Percentiles rank a stretch among this genome's conserved stretches.
These are phyloP conservation scores for Muntiacus reevesi DNA, from an alignment of 2,113 vertebrate genomes.

Conservation along the genomic window DNA sequence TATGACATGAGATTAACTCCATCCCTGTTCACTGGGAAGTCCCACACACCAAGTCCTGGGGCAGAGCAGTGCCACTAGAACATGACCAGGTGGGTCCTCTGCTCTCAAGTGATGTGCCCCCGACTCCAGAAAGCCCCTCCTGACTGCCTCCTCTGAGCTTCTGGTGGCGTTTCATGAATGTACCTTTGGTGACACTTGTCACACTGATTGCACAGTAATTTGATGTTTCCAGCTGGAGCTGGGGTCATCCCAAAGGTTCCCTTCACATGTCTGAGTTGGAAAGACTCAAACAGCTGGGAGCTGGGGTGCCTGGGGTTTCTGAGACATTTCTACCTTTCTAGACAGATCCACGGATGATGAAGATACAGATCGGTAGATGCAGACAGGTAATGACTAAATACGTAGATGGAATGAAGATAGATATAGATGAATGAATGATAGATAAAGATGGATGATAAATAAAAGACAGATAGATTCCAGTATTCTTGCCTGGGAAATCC, in stretches of 20 bases:
- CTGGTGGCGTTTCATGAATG: neutral
- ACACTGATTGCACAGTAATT: neutral
- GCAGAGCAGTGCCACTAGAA: neutral
- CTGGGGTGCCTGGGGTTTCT: neutral
- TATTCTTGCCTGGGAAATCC: neutral
- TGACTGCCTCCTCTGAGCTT: neutral
- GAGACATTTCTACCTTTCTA: neutral
- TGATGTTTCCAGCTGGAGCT: neutral
- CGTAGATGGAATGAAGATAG: too few relatives aligned
- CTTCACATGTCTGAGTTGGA: neutral
- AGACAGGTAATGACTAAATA: neutral
- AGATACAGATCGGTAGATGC: neutral
- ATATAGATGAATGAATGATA: neutral
- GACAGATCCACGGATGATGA: neutral
- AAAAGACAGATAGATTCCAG: neutral
- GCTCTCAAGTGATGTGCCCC: fast-evolving
- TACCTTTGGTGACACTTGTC: neutral
- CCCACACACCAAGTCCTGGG: neutral
- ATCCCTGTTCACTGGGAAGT: neutral
- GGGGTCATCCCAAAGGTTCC: neutral
- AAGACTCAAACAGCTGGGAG: neutral
- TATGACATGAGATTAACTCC: neutral
- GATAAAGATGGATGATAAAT: too few relatives aligned
- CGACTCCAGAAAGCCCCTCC: neutral
- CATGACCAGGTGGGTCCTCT: fast-evolving